Conservation (phyloP, 2,888 invertebrate genomes). For the Callosobruchus maculatus region DNA sequence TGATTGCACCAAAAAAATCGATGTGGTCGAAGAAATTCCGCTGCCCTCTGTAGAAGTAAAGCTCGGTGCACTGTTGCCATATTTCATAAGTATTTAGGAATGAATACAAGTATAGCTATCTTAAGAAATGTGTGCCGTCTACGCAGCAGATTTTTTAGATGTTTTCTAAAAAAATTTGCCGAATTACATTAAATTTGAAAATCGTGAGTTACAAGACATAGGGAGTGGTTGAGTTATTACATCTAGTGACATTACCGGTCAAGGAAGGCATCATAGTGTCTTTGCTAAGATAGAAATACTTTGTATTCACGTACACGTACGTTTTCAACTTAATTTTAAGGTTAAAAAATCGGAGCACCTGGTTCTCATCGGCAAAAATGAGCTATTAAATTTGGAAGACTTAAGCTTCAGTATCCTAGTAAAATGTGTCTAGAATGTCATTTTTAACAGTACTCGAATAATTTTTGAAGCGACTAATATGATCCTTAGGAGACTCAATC, state of each 20-base stretch:
- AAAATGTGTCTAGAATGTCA: too few relatives aligned
- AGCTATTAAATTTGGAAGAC: too few relatives aligned
- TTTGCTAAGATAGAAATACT: conserved; percentile 32
- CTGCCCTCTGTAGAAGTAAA: not conserved
- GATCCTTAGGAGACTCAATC: too few relatives aligned
- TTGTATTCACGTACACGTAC: conserved; percentile 26
- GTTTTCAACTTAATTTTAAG: not conserved
- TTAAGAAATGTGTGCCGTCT: conserved; percentile 34
- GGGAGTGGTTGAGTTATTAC: not conserved
- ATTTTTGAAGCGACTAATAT: too few relatives aligned
- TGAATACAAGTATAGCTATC: conserved; percentile 40
- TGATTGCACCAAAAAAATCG: not conserved
- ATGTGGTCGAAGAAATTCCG: not conserved
- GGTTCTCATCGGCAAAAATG: too few relatives aligned
- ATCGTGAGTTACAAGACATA: conserved; percentile 40
- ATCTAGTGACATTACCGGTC: too few relatives aligned
- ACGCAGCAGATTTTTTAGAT: conserved; percentile 13
- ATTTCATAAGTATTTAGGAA: conserved; percentile 15
- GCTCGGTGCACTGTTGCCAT: not conserved
- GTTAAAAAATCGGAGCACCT: not conserved
- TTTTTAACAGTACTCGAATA: too few relatives aligned
- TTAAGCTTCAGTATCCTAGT: too few relatives aligned
- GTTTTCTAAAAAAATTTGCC: conserved; percentile 20
- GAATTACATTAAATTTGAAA: conserved; percentile 42
- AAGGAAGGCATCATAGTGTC: not conserved